Evolutionary conservation across 2,113 vertebrate genomes (phyloP), one percentile per base, ranked within the genome.

Genomic region (Pycnonotus jocosus): DNA sequence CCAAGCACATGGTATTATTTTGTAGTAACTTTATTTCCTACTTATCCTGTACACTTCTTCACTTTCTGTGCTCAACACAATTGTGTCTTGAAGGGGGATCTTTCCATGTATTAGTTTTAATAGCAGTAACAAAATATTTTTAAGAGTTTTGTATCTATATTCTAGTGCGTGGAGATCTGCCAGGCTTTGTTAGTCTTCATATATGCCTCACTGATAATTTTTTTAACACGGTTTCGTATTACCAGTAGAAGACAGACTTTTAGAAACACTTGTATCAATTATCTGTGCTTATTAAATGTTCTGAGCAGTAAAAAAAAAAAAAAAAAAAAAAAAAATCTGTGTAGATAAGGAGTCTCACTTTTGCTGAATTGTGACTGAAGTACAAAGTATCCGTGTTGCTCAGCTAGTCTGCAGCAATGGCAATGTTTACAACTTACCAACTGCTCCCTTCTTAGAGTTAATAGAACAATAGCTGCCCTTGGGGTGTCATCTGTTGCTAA

Each of bases 391-490:
- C 31, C 48, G 24, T 47, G 48, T 40, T 64, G 28, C 23, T 71
- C 37, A 45, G n/a, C n/a, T 70, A 9, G 13, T 47, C 51, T 72
- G 57, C 50, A 58, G 44, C 53, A 69, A 11, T 15, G 62, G 48
- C 50, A 72, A 18, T 13, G 7, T 76, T 96, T 50, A 45, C 42
- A 68, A 33, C 1, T 68, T 33, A 51, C 58, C 2, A 9, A 37
- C 48, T 90, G 27, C 80, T 78, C 37, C 53, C n/a, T 74, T 81
- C 48, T 58, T 57, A 22, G 73, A 72, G 42, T 65, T 92, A 85
- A 82, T 42, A 68, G 78, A 94, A 95, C 90, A 93, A 83, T 85
- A 88, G 81, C 37, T 90, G 70, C 42, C 90, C 31, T 78, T 92
- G 64, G 51, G 47, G 33, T 47, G n/a, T 81, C 40, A 50, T 81